These are phyloP conservation scores for Mirounga angustirostris DNA, from an alignment of 2,113 vertebrate species.

Conservation along the genomic window DNA sequence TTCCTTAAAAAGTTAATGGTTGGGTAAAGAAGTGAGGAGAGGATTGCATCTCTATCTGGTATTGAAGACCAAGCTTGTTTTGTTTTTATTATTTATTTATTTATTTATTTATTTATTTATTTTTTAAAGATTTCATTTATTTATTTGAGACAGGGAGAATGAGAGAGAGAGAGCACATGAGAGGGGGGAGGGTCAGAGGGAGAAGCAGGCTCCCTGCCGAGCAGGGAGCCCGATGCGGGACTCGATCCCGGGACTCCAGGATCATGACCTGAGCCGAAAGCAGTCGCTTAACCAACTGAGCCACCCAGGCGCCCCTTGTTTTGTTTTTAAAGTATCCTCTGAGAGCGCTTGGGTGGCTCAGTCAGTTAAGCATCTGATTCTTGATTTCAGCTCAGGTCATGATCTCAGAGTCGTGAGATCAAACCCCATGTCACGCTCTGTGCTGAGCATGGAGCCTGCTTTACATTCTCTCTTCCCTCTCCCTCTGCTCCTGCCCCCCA, in stretches of 20 bases:
- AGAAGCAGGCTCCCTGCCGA: no score
- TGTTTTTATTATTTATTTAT: neutral
- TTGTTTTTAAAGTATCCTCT: neutral
- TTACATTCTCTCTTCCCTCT: neutral
- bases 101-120: no score
- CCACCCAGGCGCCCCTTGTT: neutral
- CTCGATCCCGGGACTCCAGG: no score
- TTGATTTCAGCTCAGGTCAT: neutral
- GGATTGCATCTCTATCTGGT: neutral
- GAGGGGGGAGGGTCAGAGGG: no score
- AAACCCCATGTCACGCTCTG: neutral
- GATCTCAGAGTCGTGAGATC: neutral
- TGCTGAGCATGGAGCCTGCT: neutral
- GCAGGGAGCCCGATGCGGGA: no score
- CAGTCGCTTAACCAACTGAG: no score
- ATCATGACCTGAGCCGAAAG: no score
- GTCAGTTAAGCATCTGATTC: neutral
- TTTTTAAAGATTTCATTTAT: no score
- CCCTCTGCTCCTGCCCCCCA: neutral
- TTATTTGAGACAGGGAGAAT: no score
- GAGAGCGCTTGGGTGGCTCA: neutral
- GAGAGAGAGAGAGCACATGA: no score
- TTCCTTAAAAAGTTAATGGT: constrained; percentile 13
- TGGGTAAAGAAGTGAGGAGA: neutral
- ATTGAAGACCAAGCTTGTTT: neutral